Evolutionary conservation across 2,888 invertebrate species (phyloP).

Genomic region (Diadromus collaris): DNA sequence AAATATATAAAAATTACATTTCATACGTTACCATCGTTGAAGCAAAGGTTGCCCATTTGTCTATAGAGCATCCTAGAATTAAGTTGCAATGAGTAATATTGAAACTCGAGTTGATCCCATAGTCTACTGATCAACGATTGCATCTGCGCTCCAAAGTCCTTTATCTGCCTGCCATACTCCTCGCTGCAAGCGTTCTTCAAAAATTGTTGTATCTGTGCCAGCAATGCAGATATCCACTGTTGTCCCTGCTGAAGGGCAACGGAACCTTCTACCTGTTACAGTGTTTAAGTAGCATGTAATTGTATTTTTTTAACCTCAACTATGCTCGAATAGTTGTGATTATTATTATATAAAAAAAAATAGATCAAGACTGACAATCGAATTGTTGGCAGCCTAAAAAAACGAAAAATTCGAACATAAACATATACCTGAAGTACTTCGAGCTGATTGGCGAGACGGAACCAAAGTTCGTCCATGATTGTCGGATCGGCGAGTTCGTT

Average conservation of each 20-base stretch:
- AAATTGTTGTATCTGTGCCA: conserved; percentile 66
- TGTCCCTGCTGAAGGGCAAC: conserved; percentile 72
- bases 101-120: conserved; percentile 70
- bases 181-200: conserved; percentile 68
- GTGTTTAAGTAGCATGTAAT: conserved; percentile 26
- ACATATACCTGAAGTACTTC: conserved; percentile 76
- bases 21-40: conserved; percentile 67
- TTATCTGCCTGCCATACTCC: conserved; percentile 68
- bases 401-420: conserved; percentile 15
- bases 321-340: conserved; percentile 13
- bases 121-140: conserved; percentile 66
- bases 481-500: background rate
- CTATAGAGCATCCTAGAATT: conserved; percentile 68
- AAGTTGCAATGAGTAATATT: conserved; percentile 69
- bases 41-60: conserved; percentile 67
- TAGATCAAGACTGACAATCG: background rate
- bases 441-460: conserved; percentile 75
- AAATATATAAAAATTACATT: conserved; percentile 10
- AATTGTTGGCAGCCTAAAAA: conserved; percentile 8
- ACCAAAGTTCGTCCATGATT: conserved; percentile 78
- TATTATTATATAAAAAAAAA: conserved; percentile 38
- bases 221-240: conserved; percentile 67
- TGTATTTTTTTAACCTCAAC: background rate
- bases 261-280: conserved; percentile 71
- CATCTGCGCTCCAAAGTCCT: conserved; percentile 65